phyloP scores from a whole-genome alignment of 2,113 vertebrate species.

The Protomyctophum bolini region DNA sequence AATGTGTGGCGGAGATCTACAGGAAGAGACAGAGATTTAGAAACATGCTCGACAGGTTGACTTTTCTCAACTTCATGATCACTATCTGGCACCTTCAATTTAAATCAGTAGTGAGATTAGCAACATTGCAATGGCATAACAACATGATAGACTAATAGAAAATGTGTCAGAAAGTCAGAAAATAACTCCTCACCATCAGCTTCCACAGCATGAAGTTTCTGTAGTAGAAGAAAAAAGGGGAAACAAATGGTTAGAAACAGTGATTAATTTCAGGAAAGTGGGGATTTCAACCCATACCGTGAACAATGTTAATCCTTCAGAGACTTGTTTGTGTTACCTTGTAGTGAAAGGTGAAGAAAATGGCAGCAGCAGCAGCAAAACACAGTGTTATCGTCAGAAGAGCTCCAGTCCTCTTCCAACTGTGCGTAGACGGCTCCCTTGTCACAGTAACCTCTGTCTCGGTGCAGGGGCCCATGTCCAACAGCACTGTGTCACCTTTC shows the following conservation, averaged over 20 bases:
- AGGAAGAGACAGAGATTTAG: constrained; percentile 20
- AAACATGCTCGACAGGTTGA: neutral
- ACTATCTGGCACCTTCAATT: too few relatives aligned
- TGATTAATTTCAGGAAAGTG: neutral
- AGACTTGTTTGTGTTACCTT: constrained; percentile 54
- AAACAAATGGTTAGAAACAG: constrained; percentile 7
- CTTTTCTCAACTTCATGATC: too few relatives aligned
- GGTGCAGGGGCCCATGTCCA: constrained; percentile 35
- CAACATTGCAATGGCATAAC: too few relatives aligned
- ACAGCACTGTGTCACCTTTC: constrained; percentile 33
- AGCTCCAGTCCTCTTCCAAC: constrained; percentile 26
- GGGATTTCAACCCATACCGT: neutral
- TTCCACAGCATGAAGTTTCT: constrained; percentile 35
- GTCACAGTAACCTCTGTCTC: constrained; percentile 6
- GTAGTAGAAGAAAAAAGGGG: constrained; percentile 4
- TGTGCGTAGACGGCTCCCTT: neutral
- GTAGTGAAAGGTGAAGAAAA: constrained; percentile 32
- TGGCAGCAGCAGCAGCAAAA: constrained; percentile 10
- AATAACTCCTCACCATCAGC: constrained; percentile 57
- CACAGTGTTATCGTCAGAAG: constrained; percentile 58
- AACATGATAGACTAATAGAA: neutral
- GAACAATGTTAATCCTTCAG: neutral
- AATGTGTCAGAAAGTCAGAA: neutral
- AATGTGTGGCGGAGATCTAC: constrained; percentile 62
- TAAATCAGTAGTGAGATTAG: too few relatives aligned